Evolutionary conservation across 2,797 vertebrate genomes (phyloP), one percentile per base, ranked within the genome.

Genomic region (Denticeps clupeoides): DNA sequence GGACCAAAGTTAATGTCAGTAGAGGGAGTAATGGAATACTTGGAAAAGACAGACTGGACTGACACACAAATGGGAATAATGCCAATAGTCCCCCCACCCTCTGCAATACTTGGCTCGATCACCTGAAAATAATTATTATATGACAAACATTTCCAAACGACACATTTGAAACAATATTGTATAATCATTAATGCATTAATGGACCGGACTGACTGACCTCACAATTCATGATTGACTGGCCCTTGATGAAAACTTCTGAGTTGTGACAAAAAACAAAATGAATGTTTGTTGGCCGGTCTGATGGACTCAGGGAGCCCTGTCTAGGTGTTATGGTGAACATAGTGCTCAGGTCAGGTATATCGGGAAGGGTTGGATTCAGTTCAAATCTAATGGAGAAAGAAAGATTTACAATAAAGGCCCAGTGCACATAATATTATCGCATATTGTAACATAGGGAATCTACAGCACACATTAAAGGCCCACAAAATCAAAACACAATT

Each of bases 1-100:
- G 84, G 70, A 1, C 93, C 90, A 0, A 97, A 95, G 75, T 77
- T 72, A 54, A 93, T 69, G 51, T 80, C 41, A 0, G 68, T 71
- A 4, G 76, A 64, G 4, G 93, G 91, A 53, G 47, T 65, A 65
- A 94, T 80, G 42, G 11, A 81, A 65, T 85, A 96, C 41, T 86
- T 90, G 68, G 82, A 71, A 72, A 82, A 91, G 25, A 84, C 41
- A 0, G 85, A 79, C 32, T 68, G 74, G 0, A 83, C 70, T 0
- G 88, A 87, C 51, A 92, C 53, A 10, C 64, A 85, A 49, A 94
- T 73, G 1, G 82, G 62, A 43, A 91, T 77, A 51, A 55, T 64
- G 47, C 75, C 74, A 0, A 91, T 78, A 25, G 62, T 64, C 65
- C 89, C 80, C 2, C 74, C 79, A 41, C 68, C 80, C 5, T 80